A percentile compares a stretch with the other conserved stretches of the same genome.
phyloP scores from a whole-genome alignment of 2,888 invertebrate genomes.

The Dryadula phaetusa region DNA sequence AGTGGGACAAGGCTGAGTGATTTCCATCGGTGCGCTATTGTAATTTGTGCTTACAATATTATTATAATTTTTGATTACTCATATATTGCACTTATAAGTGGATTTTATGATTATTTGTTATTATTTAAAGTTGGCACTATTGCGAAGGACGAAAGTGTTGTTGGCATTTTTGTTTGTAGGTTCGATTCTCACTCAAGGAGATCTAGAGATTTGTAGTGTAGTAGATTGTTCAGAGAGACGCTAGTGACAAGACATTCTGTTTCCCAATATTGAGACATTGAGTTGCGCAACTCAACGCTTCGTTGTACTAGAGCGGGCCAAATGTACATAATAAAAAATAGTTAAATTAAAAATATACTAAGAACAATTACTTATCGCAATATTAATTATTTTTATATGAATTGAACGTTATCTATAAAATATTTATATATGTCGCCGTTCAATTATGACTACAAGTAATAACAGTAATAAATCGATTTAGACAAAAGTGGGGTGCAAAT shows the following conservation, averaged over 20 bases:
- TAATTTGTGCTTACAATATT: slow-evolving; percentile 30
- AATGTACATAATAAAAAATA: too few species aligned
- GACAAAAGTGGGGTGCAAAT: slow-evolving; percentile 15
- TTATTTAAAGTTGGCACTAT: neutral
- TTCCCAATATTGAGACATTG: too few species aligned
- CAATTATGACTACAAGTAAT: neutral
- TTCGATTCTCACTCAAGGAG: neutral
- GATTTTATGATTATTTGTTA: neutral
- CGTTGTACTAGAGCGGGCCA: too few species aligned
- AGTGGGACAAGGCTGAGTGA: slow-evolving; percentile 35
- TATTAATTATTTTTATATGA: neutral
- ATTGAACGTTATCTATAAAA: neutral
- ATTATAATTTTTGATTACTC: slow-evolving; percentile 30
- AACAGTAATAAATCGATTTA: slow-evolving; percentile 4
- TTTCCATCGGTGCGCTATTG: slow-evolving; percentile 28
- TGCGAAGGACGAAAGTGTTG: too few species aligned
- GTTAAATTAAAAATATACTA: too few species aligned
- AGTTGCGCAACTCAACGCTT: too few species aligned
- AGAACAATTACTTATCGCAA: too few species aligned
- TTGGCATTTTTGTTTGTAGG: neutral
- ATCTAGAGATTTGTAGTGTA: too few species aligned
- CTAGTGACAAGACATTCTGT: too few species aligned
- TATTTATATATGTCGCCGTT: neutral
- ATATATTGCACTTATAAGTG: neutral
- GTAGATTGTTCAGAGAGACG: too few species aligned